Percentiles rank a stretch among this genome's conserved stretches.
Evolutionary conservation across 2,888 invertebrate species (phyloP).

Genomic region (Allophyes oxyacanthae): DNA sequence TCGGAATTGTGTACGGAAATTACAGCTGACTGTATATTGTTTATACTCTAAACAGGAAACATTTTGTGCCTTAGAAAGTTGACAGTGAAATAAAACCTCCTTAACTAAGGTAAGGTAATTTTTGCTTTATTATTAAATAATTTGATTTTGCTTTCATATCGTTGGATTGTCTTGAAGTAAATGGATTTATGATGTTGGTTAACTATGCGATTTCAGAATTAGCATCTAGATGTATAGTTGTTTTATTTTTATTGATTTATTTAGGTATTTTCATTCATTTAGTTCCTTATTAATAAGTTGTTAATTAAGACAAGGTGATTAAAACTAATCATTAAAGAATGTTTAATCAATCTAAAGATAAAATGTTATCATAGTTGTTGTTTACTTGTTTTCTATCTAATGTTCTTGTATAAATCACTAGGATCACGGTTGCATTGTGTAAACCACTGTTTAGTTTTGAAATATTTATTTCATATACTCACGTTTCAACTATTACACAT

Average conservation of each 20-base stretch:
- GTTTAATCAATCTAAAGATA: constrained; percentile 4
- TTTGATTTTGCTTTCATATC: constrained; percentile 22
- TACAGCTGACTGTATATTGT: constrained; percentile 55
- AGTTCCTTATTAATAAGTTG: neutral
- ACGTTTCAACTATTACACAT: constrained; percentile 16
- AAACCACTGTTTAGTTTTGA: constrained; percentile 24
- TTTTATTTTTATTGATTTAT: constrained; percentile 6
- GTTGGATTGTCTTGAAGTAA: constrained; percentile 19
- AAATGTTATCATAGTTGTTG: neutral
- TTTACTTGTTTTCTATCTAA: neutral
- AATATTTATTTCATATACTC: constrained; percentile 26
- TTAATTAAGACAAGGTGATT: too few relatives aligned
- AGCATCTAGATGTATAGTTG: constrained; percentile 1
- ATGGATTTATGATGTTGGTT: constrained; percentile 17
- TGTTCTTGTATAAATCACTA: constrained; percentile 9
- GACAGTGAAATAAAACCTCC: constrained; percentile 48
- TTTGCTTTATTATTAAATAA: constrained; percentile 7
- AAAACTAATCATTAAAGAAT: too few relatives aligned
- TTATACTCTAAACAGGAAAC: constrained; percentile 56
- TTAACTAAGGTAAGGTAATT: constrained; percentile 58
- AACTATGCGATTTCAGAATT: constrained; percentile 15
- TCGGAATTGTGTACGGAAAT: constrained; percentile 62
- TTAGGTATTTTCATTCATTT: constrained; percentile 1
- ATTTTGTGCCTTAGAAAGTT: constrained; percentile 60
- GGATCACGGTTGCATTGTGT: neutral